Base-by-base conservation (phyloP, 2,888 invertebrate genomes). In the Tetropium fuscum region DNA sequence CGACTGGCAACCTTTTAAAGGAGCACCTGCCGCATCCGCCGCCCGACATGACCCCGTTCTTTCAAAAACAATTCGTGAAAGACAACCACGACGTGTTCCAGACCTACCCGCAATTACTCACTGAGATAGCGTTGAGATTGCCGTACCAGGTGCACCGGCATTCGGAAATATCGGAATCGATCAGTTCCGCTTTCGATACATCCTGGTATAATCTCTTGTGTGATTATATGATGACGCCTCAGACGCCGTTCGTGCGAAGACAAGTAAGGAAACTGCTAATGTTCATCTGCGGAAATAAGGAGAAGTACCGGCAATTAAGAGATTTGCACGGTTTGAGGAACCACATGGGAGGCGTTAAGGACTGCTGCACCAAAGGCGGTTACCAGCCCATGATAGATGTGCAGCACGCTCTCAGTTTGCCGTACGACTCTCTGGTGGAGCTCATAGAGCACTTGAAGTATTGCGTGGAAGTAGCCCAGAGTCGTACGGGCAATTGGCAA, bases 31-130 rank as follows among this genome's bases (percentile, higher is more conserved):
- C 91, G 1, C 88, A 91, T 25, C 89, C 94, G 0, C 88, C 94
- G 40, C 96, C 96, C 0, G 97, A 98, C 78, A 95, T 97, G 92
- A 93, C 94, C 3, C 97, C 97, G 6, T 94, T 98, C 83, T 98
- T 98, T 84, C 86, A 93, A 49, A 89, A 92, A 66, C 95, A 95
- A 77, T 97, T 97, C 76, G 92, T 97, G 27, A 96, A 95, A 81
- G 91, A 92, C 48, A 95, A 96, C 80, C 88, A 90, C 45, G 97
- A 98, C 78, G 92, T 98, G 22, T 97, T 98, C 79, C 94, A 96
- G 78, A 93, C 94, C 62, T 97, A 97, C 80, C 94, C 95, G 6
- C 94, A 95, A 66, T 85, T 98, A n/a, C 84, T 98, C 16, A 97
- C 98, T 51, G 98, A 98, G 84, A 94, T 98, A 88, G 93, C 95